These are phyloP conservation scores for Leptinotarsa juncta DNA, from an alignment of 2,888 invertebrate species.

Conservation along the genomic window DNA sequence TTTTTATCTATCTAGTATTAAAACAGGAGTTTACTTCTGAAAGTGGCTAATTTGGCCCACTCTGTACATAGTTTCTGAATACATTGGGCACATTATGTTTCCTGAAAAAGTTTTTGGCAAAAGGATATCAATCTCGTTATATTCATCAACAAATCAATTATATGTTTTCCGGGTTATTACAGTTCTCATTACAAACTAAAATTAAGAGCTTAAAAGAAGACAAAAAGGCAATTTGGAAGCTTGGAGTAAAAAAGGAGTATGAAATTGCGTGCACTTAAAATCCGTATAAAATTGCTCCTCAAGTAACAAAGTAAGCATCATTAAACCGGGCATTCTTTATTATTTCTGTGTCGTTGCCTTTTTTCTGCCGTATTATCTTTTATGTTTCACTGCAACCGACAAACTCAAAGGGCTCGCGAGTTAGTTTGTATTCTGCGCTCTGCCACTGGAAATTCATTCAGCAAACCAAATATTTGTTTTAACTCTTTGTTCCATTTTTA, in stretches of 20 bases:
- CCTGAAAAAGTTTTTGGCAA: too few relatives aligned
- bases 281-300: slow-evolving; percentile 54
- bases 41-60: too few relatives aligned
- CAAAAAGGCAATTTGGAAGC: slow-evolving; percentile 39
- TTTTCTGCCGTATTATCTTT: slow-evolving; percentile 62
- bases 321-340: slow-evolving; percentile 62
- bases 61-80: too few relatives aligned
- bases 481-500: slow-evolving; percentile 37
- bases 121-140: neutral
- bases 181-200: slow-evolving; percentile 15
- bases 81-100: too few relatives aligned
- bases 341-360: slow-evolving; percentile 62
- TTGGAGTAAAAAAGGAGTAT: slow-evolving; percentile 43
- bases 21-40: too few relatives aligned
- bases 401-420: slow-evolving; percentile 56
- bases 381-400: slow-evolving; percentile 60
- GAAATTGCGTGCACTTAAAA: slow-evolving; percentile 55
- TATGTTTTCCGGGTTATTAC: neutral
- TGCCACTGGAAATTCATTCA: slow-evolving; percentile 39
- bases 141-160: neutral
- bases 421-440: slow-evolving; percentile 61
- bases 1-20: too few relatives aligned
- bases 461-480: slow-evolving; percentile 41
- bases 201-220: slow-evolving; percentile 35
- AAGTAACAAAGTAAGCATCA: slow-evolving; percentile 60